Evolutionary conservation across 2,888 invertebrate genomes (phyloP).

Genomic region (Amiota communis): DNA sequence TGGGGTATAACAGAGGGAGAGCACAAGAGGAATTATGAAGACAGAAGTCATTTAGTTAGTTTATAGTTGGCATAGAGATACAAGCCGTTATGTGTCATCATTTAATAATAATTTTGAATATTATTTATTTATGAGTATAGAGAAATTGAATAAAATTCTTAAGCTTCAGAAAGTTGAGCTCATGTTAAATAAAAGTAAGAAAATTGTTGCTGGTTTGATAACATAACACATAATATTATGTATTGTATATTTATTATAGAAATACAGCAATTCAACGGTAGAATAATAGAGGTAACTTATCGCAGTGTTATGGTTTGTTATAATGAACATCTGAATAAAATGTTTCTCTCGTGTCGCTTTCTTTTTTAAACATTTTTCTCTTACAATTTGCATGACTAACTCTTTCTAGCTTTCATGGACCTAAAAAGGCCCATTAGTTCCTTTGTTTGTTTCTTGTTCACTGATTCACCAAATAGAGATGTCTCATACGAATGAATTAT

Average conservation of each 20-base stretch:
- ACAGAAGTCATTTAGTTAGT: slow-evolving; percentile 23
- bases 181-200: no score
- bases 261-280: no score
- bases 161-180: background rate
- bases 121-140: slow-evolving; percentile 19
- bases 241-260: no score
- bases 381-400: background rate
- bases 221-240: no score
- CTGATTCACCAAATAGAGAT: slow-evolving; percentile 58
- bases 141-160: slow-evolving; percentile 19
- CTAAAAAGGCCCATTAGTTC: slow-evolving; percentile 11
- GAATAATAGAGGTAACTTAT: no score
- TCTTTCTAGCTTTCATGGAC: background rate
- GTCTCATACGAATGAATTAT: slow-evolving; percentile 61
- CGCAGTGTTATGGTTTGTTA: no score
- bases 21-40: slow-evolving; percentile 19
- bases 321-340: no score
- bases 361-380: background rate
- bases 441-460: no score
- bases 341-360: no score
- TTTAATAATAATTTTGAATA: background rate
- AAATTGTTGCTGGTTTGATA: no score
- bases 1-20: background rate
- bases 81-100: background rate
- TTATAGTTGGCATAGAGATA: background rate